phyloP scores from a whole-genome alignment of 2,113 vertebrate species.

The Trematomus loennbergii region DNA sequence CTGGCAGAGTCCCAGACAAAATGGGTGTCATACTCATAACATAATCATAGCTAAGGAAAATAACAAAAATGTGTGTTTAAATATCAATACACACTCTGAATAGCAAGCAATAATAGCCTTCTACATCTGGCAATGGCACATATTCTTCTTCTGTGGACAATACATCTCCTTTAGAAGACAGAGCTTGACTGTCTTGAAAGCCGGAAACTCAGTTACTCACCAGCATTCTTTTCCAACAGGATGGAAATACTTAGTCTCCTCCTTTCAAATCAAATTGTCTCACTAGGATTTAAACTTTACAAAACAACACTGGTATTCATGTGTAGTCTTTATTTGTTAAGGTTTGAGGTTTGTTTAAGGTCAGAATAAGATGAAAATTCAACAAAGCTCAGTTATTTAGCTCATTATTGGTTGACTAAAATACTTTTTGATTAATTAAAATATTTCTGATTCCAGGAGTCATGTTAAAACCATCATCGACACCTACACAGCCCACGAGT shows the following conservation, averaged over 20 bases:
- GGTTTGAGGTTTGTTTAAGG: constrained; percentile 24
- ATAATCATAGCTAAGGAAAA: constrained; percentile 35
- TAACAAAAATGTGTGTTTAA: constrained; percentile 14
- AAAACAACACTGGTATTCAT: constrained; percentile 8
- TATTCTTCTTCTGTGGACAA: constrained; percentile 19
- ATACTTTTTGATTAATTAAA: neutral
- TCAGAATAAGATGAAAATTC: constrained; percentile 10
- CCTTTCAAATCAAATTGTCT: constrained; percentile 5
- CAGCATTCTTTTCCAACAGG: constrained; percentile 41
- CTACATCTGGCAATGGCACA: neutral
- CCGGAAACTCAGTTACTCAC: constrained; percentile 27
- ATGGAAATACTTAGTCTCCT: constrained; percentile 31
- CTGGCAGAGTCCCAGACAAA: constrained; percentile 19
- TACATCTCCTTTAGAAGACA: neutral
- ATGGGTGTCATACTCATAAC: constrained; percentile 35
- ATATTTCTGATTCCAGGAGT: neutral
- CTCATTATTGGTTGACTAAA: neutral
- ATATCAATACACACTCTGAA: constrained; percentile 42
- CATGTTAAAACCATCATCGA: neutral
- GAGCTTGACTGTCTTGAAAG: constrained; percentile 30
- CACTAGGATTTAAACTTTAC: constrained; percentile 6
- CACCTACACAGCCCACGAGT: neutral
- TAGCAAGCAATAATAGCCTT: constrained; percentile 1
- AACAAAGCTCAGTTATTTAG: constrained; percentile 17
- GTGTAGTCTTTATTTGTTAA: neutral